phyloP scores from a whole-genome alignment of 2,113 vertebrate genomes.

The Antechinus stuartii region DNA sequence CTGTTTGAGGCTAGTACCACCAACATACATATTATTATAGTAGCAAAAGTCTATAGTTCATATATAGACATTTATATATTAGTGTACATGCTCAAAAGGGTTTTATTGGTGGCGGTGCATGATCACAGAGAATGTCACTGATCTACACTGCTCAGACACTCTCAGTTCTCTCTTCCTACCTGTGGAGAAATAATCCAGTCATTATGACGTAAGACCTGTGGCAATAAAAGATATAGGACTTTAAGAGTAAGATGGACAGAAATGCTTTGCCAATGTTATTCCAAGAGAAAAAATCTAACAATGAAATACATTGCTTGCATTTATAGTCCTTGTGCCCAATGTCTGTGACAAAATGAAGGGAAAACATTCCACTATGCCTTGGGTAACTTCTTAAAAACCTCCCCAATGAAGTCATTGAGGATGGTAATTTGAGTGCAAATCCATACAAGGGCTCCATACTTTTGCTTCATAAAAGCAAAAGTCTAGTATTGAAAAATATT shows the following conservation, averaged over 20 bases:
- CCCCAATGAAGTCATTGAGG: slow-evolving; percentile 85
- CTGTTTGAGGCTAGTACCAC: neutral
- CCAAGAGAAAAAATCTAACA: slow-evolving; percentile 83
- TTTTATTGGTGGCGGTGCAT: neutral
- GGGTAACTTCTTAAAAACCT: slow-evolving; percentile 86
- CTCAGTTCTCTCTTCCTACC: neutral
- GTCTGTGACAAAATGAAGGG: slow-evolving; percentile 85
- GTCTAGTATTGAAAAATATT: slow-evolving; percentile 68
- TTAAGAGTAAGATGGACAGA: slow-evolving; percentile 74
- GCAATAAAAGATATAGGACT: slow-evolving; percentile 51
- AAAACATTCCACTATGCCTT: slow-evolving; percentile 88
- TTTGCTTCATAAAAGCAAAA: slow-evolving; percentile 82
- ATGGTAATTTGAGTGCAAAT: slow-evolving; percentile 86
- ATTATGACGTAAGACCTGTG: slow-evolving; percentile 63
- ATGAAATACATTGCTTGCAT: slow-evolving; percentile 87
- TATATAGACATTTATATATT: neutral
- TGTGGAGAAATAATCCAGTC: slow-evolving; percentile 24
- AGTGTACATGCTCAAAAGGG: neutral
- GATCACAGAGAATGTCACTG: neutral
- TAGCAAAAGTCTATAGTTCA: neutral
- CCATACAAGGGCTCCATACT: slow-evolving; percentile 71
- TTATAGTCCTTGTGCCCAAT: slow-evolving; percentile 85
- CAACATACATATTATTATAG: neutral
- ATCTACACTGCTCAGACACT: neutral
- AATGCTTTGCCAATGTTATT: slow-evolving; percentile 73